A percentile compares a stretch with the other conserved stretches of the same genome.
Evolutionary conservation across 1,140 invertebrate species (phyloP).

Genomic region (Lepidotrigona ventralis): DNA sequence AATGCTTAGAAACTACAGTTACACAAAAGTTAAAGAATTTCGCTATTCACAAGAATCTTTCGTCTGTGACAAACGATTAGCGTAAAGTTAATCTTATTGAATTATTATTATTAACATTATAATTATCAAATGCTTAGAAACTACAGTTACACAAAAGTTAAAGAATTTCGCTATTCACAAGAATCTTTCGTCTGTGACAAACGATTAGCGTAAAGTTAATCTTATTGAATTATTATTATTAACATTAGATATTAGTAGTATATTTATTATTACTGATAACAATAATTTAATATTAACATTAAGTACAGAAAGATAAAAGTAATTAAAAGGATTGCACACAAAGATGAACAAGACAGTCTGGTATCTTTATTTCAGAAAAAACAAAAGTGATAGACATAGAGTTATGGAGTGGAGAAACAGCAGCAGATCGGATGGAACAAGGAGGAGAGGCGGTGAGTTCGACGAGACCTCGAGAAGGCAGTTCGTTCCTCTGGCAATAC

Average conservation of each 20-base stretch:
- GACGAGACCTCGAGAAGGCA: neutral
- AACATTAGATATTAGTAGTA: no score
- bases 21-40: neutral
- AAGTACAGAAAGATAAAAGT: conserved; percentile 33
- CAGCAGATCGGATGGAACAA: conserved; percentile 1
- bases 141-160: neutral
- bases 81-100: neutral
- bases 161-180: neutral
- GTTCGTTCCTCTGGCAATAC: conserved; percentile 47
- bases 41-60: neutral
- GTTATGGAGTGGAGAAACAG: neutral
- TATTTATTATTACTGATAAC: no score
- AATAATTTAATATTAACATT: neutral
- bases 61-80: neutral
- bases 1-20: neutral
- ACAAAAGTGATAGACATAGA: neutral
- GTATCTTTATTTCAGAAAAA: conserved; percentile 57
- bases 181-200: neutral
- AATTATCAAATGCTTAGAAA: neutral
- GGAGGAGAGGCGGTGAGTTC: conserved; percentile 24
- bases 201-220: neutral
- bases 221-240: no score
- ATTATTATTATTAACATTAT: no score
- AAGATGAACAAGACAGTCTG: conserved; percentile 8
- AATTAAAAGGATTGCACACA: conserved; percentile 14